Conservation (phyloP, 2,113 vertebrate species). For the Scolopax mira region DNA sequence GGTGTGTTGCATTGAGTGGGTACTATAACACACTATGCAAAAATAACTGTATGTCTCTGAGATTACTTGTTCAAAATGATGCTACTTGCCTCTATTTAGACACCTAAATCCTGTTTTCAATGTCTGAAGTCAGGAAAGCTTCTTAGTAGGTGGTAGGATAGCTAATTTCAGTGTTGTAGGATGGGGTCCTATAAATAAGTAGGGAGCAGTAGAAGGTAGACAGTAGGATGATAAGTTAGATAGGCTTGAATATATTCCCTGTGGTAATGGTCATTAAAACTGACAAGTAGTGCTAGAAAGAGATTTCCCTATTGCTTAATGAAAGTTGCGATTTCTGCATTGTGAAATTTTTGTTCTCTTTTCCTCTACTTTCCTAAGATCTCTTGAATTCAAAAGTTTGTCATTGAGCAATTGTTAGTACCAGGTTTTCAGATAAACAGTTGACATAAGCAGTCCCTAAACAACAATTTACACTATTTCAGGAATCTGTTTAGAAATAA, state of each 20-base stretch:
- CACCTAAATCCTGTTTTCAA: not conserved
- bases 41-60: not conserved
- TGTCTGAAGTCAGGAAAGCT: not conserved
- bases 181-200: not conserved
- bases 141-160: not conserved
- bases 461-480: not conserved
- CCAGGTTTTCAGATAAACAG: not conserved
- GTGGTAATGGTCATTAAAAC: not conserved
- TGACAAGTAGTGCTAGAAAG: not conserved
- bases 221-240: not conserved
- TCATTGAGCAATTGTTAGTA: not conserved
- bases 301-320: not conserved
- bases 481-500: not conserved
- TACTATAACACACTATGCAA: not conserved
- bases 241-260: not conserved
- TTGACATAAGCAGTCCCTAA: not conserved
- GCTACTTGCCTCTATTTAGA: not conserved
- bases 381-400: not conserved
- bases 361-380: not conserved
- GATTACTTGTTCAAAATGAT: not conserved
- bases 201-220: not conserved
- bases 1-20: not conserved
- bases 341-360: not conserved
- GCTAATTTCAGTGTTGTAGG: not conserved
- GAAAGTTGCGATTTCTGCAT: not conserved